Evolutionary conservation across 2,888 invertebrate species (phyloP), one percentile per base, ranked within the genome.

Genomic region (Phaedon cochleariae): DNA sequence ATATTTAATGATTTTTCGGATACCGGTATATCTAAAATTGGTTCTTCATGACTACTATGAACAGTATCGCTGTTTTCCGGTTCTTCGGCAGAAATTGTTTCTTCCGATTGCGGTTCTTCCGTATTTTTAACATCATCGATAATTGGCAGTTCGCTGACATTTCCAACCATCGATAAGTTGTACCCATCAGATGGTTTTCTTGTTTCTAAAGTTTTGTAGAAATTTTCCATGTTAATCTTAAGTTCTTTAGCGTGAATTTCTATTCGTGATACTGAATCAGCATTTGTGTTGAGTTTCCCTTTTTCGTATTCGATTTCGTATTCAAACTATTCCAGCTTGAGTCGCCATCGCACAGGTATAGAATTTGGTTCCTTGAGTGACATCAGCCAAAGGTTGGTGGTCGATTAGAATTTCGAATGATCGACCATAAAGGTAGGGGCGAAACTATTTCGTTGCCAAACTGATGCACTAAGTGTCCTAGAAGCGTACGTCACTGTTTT

Each of bases 381-480:
- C n/a, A 45, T 21, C 10, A n/a, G n/a, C n/a, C n/a, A 22, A 26
- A 15, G 58, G 67, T 67, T 26, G 80, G 65, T 0, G 79, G 78
- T 68, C 69, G 55, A 60, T 81, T 80, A 78, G 20, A n/a, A 83
- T 74, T 5, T 52, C 69, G 54, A 82, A 82, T 65, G 76, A 69
- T 26, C 74, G 71, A n/a, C 80, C 80, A 59, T 71, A 79, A 3
- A 82, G 49, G 55, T 81, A 82, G 2, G 80, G 78, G 41, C 78
- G 15, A 64, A 79, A 81, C 62, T 78, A 70, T 63, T 78, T 74
- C 3, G 41, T n/a, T n/a, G n/a, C n/a, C n/a, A n/a, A n/a, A 5
- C 76, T 0, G 74, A 51, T 48, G 70, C 68, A 54, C 76, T 77
- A 18, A 80, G 54, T 4, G 75, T 75, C 34, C 78, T 59, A 20